Percentiles rank a stretch among this genome's conserved stretches.
Conservation (phyloP, 2,797 vertebrate species). For the Eulemur coronatus region DNA sequence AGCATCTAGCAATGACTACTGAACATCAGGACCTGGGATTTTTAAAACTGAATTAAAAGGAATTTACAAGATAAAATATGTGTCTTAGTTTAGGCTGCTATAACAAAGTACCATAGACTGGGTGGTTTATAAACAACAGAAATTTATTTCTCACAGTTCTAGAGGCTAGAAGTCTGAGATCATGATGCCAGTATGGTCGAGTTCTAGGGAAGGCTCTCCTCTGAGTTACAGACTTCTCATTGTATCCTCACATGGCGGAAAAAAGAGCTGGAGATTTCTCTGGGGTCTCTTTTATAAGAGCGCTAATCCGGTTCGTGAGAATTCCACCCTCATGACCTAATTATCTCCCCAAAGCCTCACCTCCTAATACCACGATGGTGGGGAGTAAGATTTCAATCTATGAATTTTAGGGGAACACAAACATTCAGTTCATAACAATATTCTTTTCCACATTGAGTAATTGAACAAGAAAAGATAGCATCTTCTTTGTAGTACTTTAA, state of each 20-base stretch:
- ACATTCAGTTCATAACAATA: neutral
- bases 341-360: neutral
- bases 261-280: neutral
- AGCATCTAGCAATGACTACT: neutral
- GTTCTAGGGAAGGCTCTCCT: neutral
- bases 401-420: neutral
- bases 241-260: neutral
- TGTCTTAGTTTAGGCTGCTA: neutral
- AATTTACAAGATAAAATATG: neutral
- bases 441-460: neutral
- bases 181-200: too few relatives aligned
- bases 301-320: neutral
- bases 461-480: neutral
- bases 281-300: neutral
- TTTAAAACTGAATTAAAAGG: neutral
- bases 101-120: neutral
- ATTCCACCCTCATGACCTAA: neutral
- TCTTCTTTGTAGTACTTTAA: neutral
- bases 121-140: neutral
- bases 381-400: neutral
- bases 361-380: neutral
- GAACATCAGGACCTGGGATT: neutral
- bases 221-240: neutral
- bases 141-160: neutral
- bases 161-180: neutral